Percentiles rank a stretch among this genome's conserved stretches.
Evolutionary conservation across 2,797 vertebrate species (phyloP).

Genomic region (Cossypha polioptera): DNA sequence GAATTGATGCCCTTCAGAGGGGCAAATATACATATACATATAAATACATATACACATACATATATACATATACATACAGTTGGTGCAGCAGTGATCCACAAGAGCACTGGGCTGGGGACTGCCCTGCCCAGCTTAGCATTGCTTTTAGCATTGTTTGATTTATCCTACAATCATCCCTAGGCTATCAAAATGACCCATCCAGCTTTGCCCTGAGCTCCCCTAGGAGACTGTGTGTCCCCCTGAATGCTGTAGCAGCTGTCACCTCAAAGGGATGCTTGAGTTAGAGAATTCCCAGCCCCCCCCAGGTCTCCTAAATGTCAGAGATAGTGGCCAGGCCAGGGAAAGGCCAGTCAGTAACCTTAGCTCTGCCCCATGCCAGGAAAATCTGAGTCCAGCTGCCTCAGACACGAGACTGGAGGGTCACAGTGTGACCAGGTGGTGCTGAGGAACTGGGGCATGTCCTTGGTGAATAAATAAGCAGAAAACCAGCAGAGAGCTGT

Average conservation of each 20-base stretch:
- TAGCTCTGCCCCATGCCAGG: neutral
- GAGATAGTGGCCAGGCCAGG: neutral
- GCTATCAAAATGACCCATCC: neutral
- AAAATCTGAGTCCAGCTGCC: neutral
- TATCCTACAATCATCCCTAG: neutral
- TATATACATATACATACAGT: neutral
- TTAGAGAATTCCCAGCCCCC: neutral
- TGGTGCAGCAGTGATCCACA: fast-evolving
- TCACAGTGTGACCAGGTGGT: neutral
- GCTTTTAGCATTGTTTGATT: neutral
- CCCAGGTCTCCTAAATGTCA: neutral
- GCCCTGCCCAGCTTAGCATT: neutral
- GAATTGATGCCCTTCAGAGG: neutral
- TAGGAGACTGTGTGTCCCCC: fast-evolving
- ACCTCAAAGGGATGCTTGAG: neutral
- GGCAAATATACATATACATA: neutral
- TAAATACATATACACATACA: no score
- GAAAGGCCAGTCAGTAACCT: neutral
- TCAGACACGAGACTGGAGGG: neutral
- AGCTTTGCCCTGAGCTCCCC: neutral
- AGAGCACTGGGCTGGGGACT: neutral
- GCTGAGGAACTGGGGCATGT: neutral
- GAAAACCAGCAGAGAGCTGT: neutral
- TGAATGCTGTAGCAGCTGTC: fast-evolving
- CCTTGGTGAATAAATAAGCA: neutral